Evolutionary conservation across 2,888 invertebrate genomes (phyloP), one percentile per base, ranked within the genome.

Genomic region (Harpalus rubripes): DNA sequence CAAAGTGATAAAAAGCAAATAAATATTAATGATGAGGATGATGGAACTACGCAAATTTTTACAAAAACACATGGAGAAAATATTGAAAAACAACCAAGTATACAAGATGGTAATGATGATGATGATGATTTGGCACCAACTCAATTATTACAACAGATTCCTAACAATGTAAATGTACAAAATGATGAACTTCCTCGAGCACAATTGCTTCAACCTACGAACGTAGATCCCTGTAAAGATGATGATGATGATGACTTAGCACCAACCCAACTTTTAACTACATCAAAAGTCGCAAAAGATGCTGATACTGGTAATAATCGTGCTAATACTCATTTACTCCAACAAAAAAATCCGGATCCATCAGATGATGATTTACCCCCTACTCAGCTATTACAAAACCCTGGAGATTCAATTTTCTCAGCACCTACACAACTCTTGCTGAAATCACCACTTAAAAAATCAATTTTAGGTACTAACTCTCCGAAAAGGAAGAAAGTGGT

Each of bases 121-220:
- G 78, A 78, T 78, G 78, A 56, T 78, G 58, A 44, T n/a, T 59
- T 72, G 7, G 83, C 83, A 0, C 83, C 83, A 16, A 83, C 83
- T 4, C 83, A 83, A 59, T n/a, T 63, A 12, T 26, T 63, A 12
- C 7, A 63, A 63, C 12, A 18, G 4, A 63, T 18, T 18, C 12
- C 16, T 6, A 59, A 16, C 15, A 10, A 32, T 32, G 6, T 18
- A 59, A 63, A 63, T 63, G 12, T 5, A 26, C 5, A 68, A 68
- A 32, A 10, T 39, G 15, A 68, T 58, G 58, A 58, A 58, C n/a
- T n/a, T 7, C 44, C 10, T 32, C 3, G 3, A 32, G 6, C 32
- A 32, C 3, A 32, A 5, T 32, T 32, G 32, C 32, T 32, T 5
- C 32, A 32, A 32, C 32, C 32, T 32, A 32, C 1, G 5, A 32